Evolutionary conservation across 2,113 vertebrate genomes (phyloP).

Genomic region (Anguilla japonica): DNA sequence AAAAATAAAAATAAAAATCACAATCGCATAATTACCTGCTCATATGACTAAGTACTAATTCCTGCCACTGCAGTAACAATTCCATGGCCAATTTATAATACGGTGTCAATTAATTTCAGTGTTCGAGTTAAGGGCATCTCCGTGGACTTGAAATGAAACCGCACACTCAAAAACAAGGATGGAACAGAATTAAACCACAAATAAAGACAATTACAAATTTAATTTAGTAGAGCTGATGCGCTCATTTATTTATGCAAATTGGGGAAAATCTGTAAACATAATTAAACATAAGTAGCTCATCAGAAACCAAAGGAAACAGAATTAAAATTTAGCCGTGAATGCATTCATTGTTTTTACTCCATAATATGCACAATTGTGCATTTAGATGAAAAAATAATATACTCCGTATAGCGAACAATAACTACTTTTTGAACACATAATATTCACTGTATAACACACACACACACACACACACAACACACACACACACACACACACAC

Average conservation of each 20-base stretch:
- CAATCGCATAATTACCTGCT: no score
- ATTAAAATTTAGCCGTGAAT: not conserved
- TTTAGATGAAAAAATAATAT: not conserved
- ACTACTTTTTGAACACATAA: not conserved
- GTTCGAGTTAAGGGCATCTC: not conserved
- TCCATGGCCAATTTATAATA: not conserved
- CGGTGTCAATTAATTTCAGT: not conserved
- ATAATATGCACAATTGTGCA: not conserved
- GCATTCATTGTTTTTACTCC: not conserved
- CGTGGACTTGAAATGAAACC: not conserved
- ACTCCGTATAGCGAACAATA: not conserved
- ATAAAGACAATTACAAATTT: constrained; percentile 15
- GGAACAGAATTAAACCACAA: not conserved
- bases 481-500: not conserved
- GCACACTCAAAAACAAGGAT: not conserved
- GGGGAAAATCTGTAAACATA: constrained; percentile 5
- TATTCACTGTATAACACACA: not conserved
- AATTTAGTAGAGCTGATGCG: constrained; percentile 15
- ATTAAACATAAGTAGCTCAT: constrained; percentile 9
- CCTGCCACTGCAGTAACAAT: not conserved
- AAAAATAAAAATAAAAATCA: no score
- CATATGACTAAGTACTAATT: no score
- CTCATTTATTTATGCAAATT: constrained; percentile 18
- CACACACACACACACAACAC: not conserved
- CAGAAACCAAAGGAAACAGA: not conserved